phyloP scores from a whole-genome alignment of 2,888 invertebrate species.

The Cephalotes varians region DNA sequence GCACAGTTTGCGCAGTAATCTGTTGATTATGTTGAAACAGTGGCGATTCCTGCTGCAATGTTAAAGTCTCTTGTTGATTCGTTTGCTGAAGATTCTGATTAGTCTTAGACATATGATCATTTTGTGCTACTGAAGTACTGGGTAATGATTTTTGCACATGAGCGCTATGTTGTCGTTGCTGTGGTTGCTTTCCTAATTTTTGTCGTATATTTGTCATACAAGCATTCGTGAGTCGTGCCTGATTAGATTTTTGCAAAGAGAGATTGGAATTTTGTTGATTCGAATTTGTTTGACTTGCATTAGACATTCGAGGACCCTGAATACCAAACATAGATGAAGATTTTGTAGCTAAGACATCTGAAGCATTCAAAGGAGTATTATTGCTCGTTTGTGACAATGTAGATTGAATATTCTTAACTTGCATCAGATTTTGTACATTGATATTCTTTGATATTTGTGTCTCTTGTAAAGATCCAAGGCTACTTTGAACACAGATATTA shows the following conservation, averaged over 20 bases:
- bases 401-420: constrained; percentile 66
- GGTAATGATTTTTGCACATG: constrained; percentile 72
- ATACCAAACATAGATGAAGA: constrained; percentile 64
- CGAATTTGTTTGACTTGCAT: constrained; percentile 63
- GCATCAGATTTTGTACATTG: constrained; percentile 69
- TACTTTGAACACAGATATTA: constrained; percentile 69
- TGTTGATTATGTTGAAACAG: constrained; percentile 82
- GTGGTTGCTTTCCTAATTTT: constrained; percentile 64
- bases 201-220: constrained; percentile 71
- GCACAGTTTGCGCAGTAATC: constrained; percentile 81
- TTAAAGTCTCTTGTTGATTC: constrained; percentile 73
- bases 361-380: constrained; percentile 57
- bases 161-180: constrained; percentile 67
- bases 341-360: constrained; percentile 66
- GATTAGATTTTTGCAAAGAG: constrained; percentile 74
- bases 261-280: constrained; percentile 72
- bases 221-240: constrained; percentile 71
- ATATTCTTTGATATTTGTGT: constrained; percentile 70
- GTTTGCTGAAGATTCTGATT: constrained; percentile 76
- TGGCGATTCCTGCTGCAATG: constrained; percentile 74
- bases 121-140: constrained; percentile 73
- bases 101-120: constrained; percentile 78
- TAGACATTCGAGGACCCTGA: constrained; percentile 69
- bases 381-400: constrained; percentile 59
- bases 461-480: constrained; percentile 68